Conservation (phyloP, 2,113 vertebrate species). For the Entelurus aequoreus region DNA sequence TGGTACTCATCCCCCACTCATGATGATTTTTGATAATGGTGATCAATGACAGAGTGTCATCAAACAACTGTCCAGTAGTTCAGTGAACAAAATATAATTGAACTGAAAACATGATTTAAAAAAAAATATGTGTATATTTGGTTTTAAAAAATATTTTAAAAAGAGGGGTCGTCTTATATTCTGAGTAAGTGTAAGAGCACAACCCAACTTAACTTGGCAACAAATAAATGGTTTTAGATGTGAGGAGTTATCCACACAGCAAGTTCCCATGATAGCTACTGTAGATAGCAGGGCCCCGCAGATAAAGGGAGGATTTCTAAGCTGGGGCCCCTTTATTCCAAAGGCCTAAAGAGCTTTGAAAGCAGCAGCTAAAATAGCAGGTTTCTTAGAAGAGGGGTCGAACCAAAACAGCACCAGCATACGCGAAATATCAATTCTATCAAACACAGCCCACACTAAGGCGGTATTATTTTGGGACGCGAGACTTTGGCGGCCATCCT, state of each 20-base stretch:
- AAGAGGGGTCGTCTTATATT: too few relatives aligned
- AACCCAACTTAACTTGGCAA: neutral
- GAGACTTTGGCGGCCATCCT: conserved; percentile 16
- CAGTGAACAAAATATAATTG: too few relatives aligned
- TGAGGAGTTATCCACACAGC: conserved; percentile 37
- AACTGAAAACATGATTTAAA: too few relatives aligned
- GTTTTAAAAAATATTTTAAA: too few relatives aligned
- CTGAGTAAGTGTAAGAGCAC: too few relatives aligned
- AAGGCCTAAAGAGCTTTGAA: conserved; percentile 40
- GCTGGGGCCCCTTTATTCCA: conserved; percentile 28
- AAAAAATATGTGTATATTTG: too few relatives aligned
- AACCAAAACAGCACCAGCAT: conserved; percentile 26
- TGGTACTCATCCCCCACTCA: too few relatives aligned
- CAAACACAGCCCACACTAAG: conserved; percentile 19
- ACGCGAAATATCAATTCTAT: conserved; percentile 38
- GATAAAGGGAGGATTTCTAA: conserved; percentile 34
- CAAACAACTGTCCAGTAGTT: too few relatives aligned
- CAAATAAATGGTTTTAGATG: conserved; percentile 25
- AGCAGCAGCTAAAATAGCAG: conserved; percentile 37
- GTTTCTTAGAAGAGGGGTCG: conserved; percentile 22
- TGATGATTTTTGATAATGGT: too few relatives aligned
- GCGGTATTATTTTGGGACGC: conserved; percentile 31
- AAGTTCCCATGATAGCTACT: conserved; percentile 45
- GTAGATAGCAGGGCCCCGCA: conserved; percentile 28
- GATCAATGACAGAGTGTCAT: too few relatives aligned